Percentiles rank a stretch among this genome's conserved stretches.
Evolutionary conservation across 2,888 invertebrate species (phyloP).

Genomic region (Platycnemis pennipes): DNA sequence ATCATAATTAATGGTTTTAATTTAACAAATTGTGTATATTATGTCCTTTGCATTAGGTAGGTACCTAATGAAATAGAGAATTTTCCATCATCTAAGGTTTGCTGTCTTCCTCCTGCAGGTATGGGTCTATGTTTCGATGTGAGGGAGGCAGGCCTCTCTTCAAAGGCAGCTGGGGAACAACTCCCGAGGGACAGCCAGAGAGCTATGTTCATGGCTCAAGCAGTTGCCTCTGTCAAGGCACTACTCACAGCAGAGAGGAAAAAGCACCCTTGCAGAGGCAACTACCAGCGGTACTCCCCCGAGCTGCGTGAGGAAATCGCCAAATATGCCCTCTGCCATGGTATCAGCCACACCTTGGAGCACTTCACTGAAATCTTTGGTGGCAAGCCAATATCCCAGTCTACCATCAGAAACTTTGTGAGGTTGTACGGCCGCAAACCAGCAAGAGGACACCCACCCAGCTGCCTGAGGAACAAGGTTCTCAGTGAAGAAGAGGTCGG

Average conservation of each 20-base stretch:
- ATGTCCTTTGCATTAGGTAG: no score
- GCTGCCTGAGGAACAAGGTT: neutral
- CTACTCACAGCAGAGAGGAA: slow-evolving; percentile 74
- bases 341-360: slow-evolving; percentile 73
- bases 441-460: slow-evolving; percentile 70
- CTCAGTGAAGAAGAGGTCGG: slow-evolving; percentile 74
- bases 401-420: slow-evolving; percentile 75
- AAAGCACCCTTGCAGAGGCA: slow-evolving; percentile 74
- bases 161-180: neutral
- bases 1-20: no score
- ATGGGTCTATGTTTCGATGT: no score
- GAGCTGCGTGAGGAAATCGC: slow-evolving; percentile 75
- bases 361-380: slow-evolving; percentile 74
- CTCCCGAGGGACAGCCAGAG: slow-evolving; percentile 69
- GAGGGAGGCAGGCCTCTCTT: neutral
- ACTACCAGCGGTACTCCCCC: slow-evolving; percentile 74
- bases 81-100: no score
- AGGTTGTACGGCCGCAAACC: slow-evolving; percentile 73
- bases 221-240: slow-evolving; percentile 74
- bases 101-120: no score
- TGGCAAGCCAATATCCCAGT: slow-evolving; percentile 73
- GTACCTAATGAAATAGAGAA: no score
- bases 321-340: slow-evolving; percentile 74
- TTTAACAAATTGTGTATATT: no score
- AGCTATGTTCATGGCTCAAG: slow-evolving; percentile 72